Percentiles rank a stretch among this genome's conserved stretches.
These are phyloP conservation scores for silkworm (Bombyx mori) DNA, from an alignment of 1,140 invertebrate species.

Conservation along the genomic window ASM3026992v2 NC_085124.1:7411501-7412000, in stretches of 20 bases:
- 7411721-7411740: conserved; percentile 50
- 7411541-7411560: conserved; percentile 63
- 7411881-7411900: too few relatives aligned
- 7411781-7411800: conserved; percentile 5
- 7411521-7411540: conserved; percentile 62
- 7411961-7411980: too few relatives aligned
- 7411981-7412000: too few relatives aligned
- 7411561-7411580: conserved; percentile 53
- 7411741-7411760: conserved; percentile 33
- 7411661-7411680: conserved; percentile 67
- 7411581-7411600: conserved; percentile 41
- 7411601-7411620: conserved; percentile 69
- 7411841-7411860: too few relatives aligned
- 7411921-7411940: too few relatives aligned
- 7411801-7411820: too few relatives aligned
- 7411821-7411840: too few relatives aligned
- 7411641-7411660: conserved; percentile 70
- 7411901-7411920: too few relatives aligned
- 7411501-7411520: conserved; percentile 60
- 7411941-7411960: too few relatives aligned
- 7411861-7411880: too few relatives aligned
- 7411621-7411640: conserved; percentile 63
- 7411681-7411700: conserved; percentile 37
- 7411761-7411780: conserved; percentile 38
- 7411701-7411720: conserved; percentile 63